Percentiles rank a stretch among this genome's conserved stretches.
phyloP scores from a whole-genome alignment of 2,113 vertebrate species.

The Protomyctophum bolini region DNA sequence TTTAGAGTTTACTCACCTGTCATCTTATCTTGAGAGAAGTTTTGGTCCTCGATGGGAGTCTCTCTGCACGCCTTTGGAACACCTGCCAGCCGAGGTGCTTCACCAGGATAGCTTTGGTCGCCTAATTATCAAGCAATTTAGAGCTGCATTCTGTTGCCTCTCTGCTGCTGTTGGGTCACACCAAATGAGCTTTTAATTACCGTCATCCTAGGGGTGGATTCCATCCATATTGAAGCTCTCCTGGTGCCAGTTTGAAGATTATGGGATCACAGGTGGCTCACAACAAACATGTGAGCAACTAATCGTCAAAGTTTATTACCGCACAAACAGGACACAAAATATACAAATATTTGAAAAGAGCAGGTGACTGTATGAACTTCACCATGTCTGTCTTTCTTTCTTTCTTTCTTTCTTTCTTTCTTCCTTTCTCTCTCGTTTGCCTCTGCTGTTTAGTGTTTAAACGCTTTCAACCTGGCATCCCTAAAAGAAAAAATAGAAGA shows the following conservation, averaged over 20 bases:
- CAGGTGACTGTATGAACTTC: conserved; percentile 23
- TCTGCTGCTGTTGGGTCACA: conserved; percentile 61
- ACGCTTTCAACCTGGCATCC: too few species aligned
- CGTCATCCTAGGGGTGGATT: conserved; percentile 58
- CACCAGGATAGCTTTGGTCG: conserved; percentile 53
- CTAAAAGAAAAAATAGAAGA: too few species aligned
- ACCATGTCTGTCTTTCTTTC: not conserved
- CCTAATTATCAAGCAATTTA: conserved; percentile 72
- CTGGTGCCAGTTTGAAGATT: conserved; percentile 48
- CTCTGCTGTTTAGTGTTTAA: conserved; percentile 1
- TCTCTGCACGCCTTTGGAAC: conserved; percentile 48
- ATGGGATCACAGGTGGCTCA: conserved; percentile 41
- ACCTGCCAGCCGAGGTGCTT: conserved; percentile 63
- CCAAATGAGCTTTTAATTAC: conserved; percentile 71
- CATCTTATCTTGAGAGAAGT: conserved; percentile 26
- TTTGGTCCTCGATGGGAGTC: conserved; percentile 19
- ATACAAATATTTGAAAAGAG: conserved; percentile 50
- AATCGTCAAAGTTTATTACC: conserved; percentile 44
- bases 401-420: not conserved
- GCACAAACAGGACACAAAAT: conserved; percentile 32
- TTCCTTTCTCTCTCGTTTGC: not conserved
- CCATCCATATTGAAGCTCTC: conserved; percentile 44
- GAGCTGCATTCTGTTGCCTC: conserved; percentile 61
- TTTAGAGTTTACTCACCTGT: conserved; percentile 13
- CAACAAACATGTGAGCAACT: conserved; percentile 45